A percentile compares a stretch with the other conserved stretches of the same genome.
Conservation (phyloP, 2,797 vertebrate species). For the Monodelphis domestica region DNA sequence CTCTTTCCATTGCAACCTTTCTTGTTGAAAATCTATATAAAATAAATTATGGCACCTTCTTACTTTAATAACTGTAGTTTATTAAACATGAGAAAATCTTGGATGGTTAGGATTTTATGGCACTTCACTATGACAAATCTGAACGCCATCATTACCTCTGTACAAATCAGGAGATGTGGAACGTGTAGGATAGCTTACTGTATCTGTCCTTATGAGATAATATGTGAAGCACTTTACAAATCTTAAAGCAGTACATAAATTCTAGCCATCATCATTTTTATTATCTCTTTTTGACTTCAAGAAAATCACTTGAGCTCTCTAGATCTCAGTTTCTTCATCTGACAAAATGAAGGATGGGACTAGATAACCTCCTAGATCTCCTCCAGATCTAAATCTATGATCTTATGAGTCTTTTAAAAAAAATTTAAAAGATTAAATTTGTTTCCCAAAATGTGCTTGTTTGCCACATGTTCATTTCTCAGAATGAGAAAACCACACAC, state of each 20-base stretch:
- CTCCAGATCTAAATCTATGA: not conserved
- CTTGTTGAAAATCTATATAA: not conserved
- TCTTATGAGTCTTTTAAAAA: not conserved
- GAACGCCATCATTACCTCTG: not conserved
- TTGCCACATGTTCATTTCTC: not conserved
- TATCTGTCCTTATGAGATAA: not conserved
- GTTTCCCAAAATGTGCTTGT: not conserved
- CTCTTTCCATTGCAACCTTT: not conserved
- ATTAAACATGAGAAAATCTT: not conserved
- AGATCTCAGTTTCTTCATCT: not conserved
- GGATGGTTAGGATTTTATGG: not conserved
- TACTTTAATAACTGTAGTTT: not conserved
- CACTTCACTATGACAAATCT: not conserved
- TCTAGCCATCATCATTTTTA: not conserved
- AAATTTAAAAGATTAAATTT: not conserved
- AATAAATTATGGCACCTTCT: constrained; percentile 1
- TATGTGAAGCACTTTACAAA: not conserved
- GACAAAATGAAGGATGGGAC: not conserved
- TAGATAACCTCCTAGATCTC: not conserved
- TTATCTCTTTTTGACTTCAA: not conserved
- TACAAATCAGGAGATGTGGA: not conserved
- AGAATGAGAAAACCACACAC: not conserved
- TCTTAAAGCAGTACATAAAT: not conserved
- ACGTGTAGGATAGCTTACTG: not conserved
- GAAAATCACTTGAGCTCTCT: not conserved